Conservation (phyloP, 2,113 vertebrate species). For the Hymenochirus boettgeri region DNA sequence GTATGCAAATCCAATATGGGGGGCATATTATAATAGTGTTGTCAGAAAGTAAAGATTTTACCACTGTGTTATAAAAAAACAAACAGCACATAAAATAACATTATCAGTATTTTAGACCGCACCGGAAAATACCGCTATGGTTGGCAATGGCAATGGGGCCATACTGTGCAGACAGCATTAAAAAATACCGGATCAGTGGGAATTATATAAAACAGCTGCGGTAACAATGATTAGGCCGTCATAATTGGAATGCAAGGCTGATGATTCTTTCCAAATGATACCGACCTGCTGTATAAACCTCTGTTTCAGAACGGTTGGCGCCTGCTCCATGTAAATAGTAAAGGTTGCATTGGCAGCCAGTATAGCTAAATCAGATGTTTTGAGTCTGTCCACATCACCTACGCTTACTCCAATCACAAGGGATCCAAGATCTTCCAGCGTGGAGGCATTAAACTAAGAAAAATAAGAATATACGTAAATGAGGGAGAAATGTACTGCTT, state of each 20-base stretch:
- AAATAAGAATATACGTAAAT: neutral
- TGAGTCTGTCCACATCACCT: neutral
- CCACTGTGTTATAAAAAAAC: no score
- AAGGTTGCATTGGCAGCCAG: constrained; percentile 14
- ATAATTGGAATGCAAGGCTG: neutral
- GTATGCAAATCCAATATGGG: neutral
- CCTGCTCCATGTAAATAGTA: constrained; percentile 3
- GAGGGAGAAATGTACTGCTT: neutral
- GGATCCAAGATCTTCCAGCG: constrained; percentile 12
- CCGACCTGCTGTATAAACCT: constrained; percentile 32
- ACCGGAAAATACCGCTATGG: neutral
- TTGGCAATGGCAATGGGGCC: neutral
- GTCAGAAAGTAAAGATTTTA: no score
- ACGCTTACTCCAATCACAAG: constrained; percentile 17
- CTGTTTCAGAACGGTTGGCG: constrained; percentile 7
- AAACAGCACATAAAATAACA: no score
- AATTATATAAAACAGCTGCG: no score
- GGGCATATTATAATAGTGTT: no score
- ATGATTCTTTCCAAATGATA: neutral
- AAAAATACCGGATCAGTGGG: no score
- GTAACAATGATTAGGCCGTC: no score
- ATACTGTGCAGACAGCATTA: no score
- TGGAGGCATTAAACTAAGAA: constrained; percentile 22
- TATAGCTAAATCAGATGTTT: neutral
- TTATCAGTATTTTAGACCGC: no score